A percentile compares a stretch with the other conserved stretches of the same genome.
phyloP scores from a whole-genome alignment of 2,113 vertebrate species.

The Argyrosomus japonicus region DNA sequence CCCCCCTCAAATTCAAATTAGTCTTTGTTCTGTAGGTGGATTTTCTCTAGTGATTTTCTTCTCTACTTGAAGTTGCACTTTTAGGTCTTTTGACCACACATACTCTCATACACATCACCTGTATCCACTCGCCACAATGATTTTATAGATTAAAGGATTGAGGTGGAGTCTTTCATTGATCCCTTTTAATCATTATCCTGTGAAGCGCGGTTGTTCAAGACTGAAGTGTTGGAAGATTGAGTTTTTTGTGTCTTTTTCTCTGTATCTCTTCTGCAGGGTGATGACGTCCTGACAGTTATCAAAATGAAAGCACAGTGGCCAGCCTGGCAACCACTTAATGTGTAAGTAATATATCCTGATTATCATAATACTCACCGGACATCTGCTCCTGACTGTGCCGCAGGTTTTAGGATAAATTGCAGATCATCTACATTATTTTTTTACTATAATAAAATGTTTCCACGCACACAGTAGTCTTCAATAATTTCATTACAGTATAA shows the following conservation, averaged over 20 bases:
- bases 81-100: conserved; percentile 9
- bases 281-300: conserved; percentile 98
- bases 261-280: conserved; percentile 86
- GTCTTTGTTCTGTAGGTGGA: neutral
- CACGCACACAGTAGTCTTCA: neutral
- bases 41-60: neutral
- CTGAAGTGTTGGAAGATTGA: neutral
- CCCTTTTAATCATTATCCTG: conserved; percentile 16
- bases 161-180: conserved; percentile 14
- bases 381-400: conserved; percentile 1
- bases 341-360: conserved; percentile 89
- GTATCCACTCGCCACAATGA: neutral
- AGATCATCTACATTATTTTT: neutral
- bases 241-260: conserved; percentile 34
- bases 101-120: neutral
- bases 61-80: neutral
- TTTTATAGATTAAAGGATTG: conserved; percentile 4
- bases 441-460: neutral
- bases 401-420: neutral
- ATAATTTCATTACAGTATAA: neutral
- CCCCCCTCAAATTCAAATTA: neutral
- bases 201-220: neutral
- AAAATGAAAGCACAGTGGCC: conserved; percentile 99
- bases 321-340: conserved; percentile 96
- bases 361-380: neutral